Base-by-base conservation (phyloP, 2,113 vertebrate species). In the Poeciliopsis turrubarensis region DNA sequence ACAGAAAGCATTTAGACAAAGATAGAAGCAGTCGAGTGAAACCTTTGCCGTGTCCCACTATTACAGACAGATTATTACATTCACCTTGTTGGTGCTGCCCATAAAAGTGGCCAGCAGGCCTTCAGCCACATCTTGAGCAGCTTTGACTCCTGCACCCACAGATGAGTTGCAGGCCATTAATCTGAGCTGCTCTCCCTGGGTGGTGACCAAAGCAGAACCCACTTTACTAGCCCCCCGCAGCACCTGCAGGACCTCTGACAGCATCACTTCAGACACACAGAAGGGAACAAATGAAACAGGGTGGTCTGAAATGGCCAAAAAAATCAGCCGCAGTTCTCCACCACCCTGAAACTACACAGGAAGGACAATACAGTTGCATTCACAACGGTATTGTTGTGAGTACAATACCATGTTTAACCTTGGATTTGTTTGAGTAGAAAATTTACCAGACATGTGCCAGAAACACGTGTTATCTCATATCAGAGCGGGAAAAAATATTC, bases 211-310 rank as follows among this genome's bases (percentile, higher is more conserved):
- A 1, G 94, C 94, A 25, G 89, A 89, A 0, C 93, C 94, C 63
- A 96, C 95, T 68, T 90, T 94, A 29, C 93, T 84, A 15, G 91
- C 93, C 22, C 95, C 95, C 1, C 94, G 92, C 30, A 95, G 60
- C 31, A 95, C 94, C 80, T 93, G 90, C 44, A 93, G 22, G 31
- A 94, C 84, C 31, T 95, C 95, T 17, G 90, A 81, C 30, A 92
- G 77, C 91, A 92, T 91, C 73, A 78, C 90, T 94, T 64, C 31
- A 65, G 0, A 63, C 15, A 62, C 12, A 77, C 1, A 75, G 26
- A 15, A 1, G n/a, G 44, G 25, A 10, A 7, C 51, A n/a, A 57
- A 57, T 57, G 22, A 57, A 25, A 57, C 3, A 57, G 25, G 22
- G 17, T 57, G 51, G 19, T 11, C 17, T n/a, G 22, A 57, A 57